Conservation (phyloP, 1,140 invertebrate species). For the Drosophila sucinea region DNA sequence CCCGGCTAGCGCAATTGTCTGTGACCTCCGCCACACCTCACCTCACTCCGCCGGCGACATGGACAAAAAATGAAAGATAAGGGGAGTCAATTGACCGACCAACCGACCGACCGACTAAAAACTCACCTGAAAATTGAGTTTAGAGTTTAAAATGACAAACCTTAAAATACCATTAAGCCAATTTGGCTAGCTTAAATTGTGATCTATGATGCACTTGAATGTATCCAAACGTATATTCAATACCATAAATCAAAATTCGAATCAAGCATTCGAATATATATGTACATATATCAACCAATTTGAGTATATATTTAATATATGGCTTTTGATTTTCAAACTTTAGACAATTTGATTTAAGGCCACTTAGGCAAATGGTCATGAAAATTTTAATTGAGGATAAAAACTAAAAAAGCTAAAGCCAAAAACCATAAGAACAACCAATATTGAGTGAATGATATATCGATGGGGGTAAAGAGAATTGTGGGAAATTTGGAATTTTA, state of each 20-base stretch:
- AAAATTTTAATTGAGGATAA: not conserved
- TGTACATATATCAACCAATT: not conserved
- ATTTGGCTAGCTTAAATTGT: not conserved
- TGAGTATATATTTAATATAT: not conserved
- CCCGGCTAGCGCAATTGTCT: constrained; percentile 55
- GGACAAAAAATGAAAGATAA: not conserved
- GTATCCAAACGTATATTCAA: not conserved
- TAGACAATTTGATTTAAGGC: not conserved
- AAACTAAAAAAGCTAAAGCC: too few species aligned
- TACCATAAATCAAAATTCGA: not conserved
- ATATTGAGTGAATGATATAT: too few species aligned
- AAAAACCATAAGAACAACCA: too few species aligned
- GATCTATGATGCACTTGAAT: not conserved
- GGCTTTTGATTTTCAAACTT: not conserved
- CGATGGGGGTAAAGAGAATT: too few species aligned
- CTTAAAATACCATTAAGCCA: constrained; percentile 1
- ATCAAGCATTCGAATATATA: not conserved
- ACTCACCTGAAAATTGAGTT: constrained; percentile 9
- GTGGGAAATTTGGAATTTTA: too few species aligned
- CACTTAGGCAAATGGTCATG: not conserved
- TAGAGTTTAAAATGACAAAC: not conserved
- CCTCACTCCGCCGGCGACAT: not conserved
- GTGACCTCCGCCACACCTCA: not conserved
- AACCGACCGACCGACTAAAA: not conserved
- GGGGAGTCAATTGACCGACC: constrained; percentile 1